These are phyloP conservation scores for Brachyptera risi DNA, from an alignment of 2,888 invertebrate species.

Conservation along the genomic window DNA sequence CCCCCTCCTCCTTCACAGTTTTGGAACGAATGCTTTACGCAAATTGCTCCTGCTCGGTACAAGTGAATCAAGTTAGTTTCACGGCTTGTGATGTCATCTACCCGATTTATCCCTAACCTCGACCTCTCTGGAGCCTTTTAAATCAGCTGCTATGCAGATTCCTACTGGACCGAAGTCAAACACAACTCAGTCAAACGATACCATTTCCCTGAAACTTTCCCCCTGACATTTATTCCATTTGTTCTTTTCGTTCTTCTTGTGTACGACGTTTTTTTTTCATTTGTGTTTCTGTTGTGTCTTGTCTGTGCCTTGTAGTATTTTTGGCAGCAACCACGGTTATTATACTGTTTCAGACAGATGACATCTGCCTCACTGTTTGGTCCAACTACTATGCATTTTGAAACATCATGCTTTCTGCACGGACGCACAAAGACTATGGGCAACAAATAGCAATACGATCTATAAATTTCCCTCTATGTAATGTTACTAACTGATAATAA, in stretches of 20 bases:
- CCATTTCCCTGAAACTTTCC: neutral
- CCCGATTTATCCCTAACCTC: constrained; percentile 6
- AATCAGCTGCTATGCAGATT: constrained; percentile 8
- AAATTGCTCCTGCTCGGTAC: constrained; percentile 21
- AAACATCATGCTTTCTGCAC: constrained; percentile 1
- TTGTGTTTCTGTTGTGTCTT: constrained; percentile 18
- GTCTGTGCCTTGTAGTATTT: constrained; percentile 20
- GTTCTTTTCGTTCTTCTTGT: neutral
- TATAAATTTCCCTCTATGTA: too few species aligned
- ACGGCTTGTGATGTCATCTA: neutral
- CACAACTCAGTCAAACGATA: neutral
- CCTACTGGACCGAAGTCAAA: neutral
- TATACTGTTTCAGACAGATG: constrained; percentile 25
- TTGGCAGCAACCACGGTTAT: constrained; percentile 23
- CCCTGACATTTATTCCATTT: neutral
- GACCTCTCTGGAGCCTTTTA: neutral
- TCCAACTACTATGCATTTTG: constrained; percentile 8
- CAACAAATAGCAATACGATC: too few species aligned
- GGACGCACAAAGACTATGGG: too few species aligned
- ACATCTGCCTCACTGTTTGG: constrained; percentile 23
- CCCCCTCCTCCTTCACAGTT: neutral
- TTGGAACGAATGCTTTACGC: constrained; percentile 27
- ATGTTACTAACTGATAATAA: too few species aligned
- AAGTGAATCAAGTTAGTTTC: neutral
- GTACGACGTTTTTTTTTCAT: neutral